Evolutionary conservation across 2,797 vertebrate genomes (phyloP).

Genomic region (Hipposideros larvatus): DNA sequence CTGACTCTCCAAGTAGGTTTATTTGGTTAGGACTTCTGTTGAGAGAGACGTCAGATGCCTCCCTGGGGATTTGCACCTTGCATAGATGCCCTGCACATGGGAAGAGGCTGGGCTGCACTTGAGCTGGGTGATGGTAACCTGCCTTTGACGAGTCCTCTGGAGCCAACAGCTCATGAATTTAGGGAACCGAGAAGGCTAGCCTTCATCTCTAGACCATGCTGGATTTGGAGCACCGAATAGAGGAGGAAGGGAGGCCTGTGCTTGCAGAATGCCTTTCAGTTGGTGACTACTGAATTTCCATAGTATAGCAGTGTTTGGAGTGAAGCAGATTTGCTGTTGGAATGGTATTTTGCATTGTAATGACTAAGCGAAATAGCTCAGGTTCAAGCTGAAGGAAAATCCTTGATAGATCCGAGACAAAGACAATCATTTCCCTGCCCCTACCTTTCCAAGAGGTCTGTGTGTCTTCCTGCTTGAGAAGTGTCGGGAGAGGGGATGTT

Average conservation of each 20-base stretch:
- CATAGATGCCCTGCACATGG: neutral
- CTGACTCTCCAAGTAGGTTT: constrained; percentile 3
- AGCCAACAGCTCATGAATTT: neutral
- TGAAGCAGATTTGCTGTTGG: neutral
- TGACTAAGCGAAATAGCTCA: constrained; percentile 25
- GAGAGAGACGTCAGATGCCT: neutral
- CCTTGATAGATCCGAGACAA: neutral
- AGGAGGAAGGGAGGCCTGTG: neutral
- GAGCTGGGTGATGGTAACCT: neutral
- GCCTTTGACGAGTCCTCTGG: neutral
- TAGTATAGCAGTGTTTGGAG: neutral
- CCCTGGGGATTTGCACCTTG: neutral
- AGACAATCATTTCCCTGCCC: neutral
- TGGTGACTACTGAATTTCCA: constrained; percentile 36
- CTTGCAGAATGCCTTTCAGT: neutral
- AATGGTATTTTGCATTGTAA: constrained; percentile 16
- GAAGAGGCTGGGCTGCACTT: neutral
- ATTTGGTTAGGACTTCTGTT: constrained; percentile 44
- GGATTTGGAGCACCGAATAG: constrained; percentile 50
- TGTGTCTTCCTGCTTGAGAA: neutral
- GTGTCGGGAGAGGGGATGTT: neutral
- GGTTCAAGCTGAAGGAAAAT: neutral
- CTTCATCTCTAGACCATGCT: neutral
- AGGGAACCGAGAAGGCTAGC: neutral
- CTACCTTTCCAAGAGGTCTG: neutral